Conservation (phyloP, 2,888 invertebrate genomes). For the Heliconius aoede region DNA sequence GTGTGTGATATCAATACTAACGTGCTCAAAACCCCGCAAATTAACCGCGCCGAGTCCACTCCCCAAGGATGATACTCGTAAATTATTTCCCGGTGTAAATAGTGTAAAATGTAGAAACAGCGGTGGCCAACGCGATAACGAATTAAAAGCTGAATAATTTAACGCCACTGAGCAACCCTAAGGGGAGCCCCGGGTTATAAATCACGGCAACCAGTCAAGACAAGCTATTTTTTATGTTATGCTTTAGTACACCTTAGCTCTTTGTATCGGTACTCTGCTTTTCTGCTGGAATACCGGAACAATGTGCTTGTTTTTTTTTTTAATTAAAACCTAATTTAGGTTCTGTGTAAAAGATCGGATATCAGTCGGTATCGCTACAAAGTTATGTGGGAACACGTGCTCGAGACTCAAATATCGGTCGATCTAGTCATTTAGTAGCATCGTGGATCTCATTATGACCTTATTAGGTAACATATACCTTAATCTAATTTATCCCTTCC, state of each 20-base stretch:
- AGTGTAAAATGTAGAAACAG: constrained; percentile 74
- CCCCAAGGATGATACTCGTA: constrained; percentile 63
- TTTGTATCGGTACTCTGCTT: constrained; percentile 65
- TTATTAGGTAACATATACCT: constrained; percentile 42
- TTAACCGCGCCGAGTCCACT: constrained; percentile 55
- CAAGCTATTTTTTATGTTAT: constrained; percentile 74
- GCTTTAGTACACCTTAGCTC: constrained; percentile 73
- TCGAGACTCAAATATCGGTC: constrained; percentile 46
- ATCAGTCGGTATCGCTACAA: constrained; percentile 50
- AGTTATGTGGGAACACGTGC: constrained; percentile 73
- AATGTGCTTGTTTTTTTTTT: constrained; percentile 64
- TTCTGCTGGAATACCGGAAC: constrained; percentile 68
- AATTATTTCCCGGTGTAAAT: constrained; percentile 78
- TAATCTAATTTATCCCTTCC: constrained; percentile 32
- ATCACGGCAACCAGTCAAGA: constrained; percentile 75
- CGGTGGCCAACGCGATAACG: constrained; percentile 74
- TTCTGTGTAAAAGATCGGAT: constrained; percentile 60
- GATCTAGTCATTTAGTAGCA: constrained; percentile 43
- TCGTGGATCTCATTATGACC: constrained; percentile 48
- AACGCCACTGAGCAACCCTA: constrained; percentile 68
- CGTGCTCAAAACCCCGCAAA: constrained; percentile 52
- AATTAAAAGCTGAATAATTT: constrained; percentile 83
- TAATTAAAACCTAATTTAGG: constrained; percentile 66
- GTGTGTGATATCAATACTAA: constrained; percentile 44
- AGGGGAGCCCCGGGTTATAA: constrained; percentile 71